A percentile compares a stretch with the other conserved stretches of the same genome.
phyloP scores from a whole-genome alignment of 2,888 invertebrate genomes.

The Heliconius ethilla region DNA sequence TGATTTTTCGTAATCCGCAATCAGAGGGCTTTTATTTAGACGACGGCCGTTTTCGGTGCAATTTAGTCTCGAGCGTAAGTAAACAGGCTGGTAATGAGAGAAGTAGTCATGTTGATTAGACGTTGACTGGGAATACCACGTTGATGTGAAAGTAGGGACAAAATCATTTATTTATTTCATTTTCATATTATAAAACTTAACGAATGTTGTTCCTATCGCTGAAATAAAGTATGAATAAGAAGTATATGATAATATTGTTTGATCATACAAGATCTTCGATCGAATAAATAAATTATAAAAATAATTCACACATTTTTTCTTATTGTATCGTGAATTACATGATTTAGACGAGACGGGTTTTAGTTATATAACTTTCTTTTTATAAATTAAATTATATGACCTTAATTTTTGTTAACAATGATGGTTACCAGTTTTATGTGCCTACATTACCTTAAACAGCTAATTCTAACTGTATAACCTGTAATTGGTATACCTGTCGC shows the following conservation, averaged over 20 bases:
- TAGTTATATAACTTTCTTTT: no score
- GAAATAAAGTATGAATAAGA: background rate
- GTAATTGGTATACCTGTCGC: constrained; percentile 64
- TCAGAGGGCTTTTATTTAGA: constrained; percentile 49
- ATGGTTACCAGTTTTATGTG: constrained; percentile 31
- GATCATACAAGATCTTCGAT: no score
- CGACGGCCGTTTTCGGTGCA: constrained; percentile 56
- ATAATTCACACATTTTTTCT: no score
- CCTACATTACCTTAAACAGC: constrained; percentile 36
- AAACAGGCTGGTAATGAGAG: constrained; percentile 65
- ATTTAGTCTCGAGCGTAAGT: constrained; percentile 61
- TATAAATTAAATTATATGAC: background rate
- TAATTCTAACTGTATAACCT: constrained; percentile 65
- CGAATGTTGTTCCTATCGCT: background rate
- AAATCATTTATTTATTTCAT: background rate
- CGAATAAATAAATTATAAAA: no score
- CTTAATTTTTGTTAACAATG: background rate
- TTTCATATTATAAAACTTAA: background rate
- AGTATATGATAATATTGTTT: no score
- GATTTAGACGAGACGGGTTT: no score
- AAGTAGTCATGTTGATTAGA: constrained; percentile 69
- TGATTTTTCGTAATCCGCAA: constrained; percentile 57
- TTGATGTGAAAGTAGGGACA: background rate
- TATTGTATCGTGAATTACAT: no score
- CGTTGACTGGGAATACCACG: constrained; percentile 38